Evolutionary conservation across 2,888 invertebrate species (phyloP).

Genomic region (Deladenus siricidicola): DNA sequence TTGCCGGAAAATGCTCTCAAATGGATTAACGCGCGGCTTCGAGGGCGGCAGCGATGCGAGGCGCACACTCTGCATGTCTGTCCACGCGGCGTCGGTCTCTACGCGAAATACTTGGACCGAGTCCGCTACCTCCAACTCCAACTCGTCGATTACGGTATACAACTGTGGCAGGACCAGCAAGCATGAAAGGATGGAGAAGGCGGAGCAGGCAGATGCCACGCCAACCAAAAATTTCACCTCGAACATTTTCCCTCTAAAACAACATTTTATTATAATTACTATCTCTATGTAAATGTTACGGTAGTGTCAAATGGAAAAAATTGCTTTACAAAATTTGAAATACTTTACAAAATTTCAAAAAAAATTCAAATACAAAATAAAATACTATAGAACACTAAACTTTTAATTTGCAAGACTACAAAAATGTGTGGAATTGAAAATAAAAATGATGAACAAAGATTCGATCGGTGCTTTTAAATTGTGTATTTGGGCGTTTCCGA

Average conservation of each 20-base stretch:
- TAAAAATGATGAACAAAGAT: too few relatives aligned
- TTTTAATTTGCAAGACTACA: too few relatives aligned
- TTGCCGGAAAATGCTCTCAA: conserved; percentile 37
- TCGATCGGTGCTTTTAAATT: too few relatives aligned
- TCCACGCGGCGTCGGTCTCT: conserved; percentile 45
- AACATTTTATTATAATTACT: too few relatives aligned
- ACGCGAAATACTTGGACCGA: conserved; percentile 39
- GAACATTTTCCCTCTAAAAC: conserved; percentile 5
- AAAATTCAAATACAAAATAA: too few relatives aligned
- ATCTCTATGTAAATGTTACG: background rate
- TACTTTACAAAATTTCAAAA: too few relatives aligned
- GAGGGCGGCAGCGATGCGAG: conserved; percentile 35
- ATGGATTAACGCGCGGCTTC: conserved; percentile 25
- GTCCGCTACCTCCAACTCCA: conserved; percentile 14
- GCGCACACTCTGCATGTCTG: conserved; percentile 42
- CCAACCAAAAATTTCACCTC: conserved; percentile 13
- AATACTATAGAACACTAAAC: too few relatives aligned
- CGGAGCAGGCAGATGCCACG: conserved; percentile 9
- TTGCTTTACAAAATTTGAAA: too few relatives aligned
- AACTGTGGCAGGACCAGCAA: conserved; percentile 36
- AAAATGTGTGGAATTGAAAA: too few relatives aligned
- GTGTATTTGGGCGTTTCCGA: too few relatives aligned
- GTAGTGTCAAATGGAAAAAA: too few relatives aligned
- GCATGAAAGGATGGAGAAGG: conserved; percentile 27
- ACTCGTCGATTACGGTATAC: conserved; percentile 34